Evolutionary conservation across 2,888 invertebrate species (phyloP).

Genomic region (Corbicula japonica): DNA sequence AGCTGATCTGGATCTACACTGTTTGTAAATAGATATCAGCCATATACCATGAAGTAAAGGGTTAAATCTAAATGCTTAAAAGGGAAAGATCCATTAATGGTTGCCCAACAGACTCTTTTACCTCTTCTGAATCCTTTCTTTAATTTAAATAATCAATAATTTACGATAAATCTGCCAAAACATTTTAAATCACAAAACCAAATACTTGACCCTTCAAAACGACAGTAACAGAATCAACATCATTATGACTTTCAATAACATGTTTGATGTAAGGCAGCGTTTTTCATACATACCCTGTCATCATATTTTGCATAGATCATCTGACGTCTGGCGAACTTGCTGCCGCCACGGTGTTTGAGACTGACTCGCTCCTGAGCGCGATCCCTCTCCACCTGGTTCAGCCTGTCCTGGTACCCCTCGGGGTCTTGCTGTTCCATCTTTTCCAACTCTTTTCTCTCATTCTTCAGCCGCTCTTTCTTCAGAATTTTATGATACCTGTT

Average conservation of each 20-base stretch:
- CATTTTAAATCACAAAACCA: not conserved
- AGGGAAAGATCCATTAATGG: too few species aligned
- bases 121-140: too few species aligned
- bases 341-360: constrained; percentile 96
- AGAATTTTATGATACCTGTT: constrained; percentile 90
- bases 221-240: not conserved
- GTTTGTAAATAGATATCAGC: too few species aligned
- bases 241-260: not conserved
- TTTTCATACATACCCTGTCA: constrained; percentile 91
- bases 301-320: constrained; percentile 95
- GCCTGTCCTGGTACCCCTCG: constrained; percentile 94
- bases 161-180: not conserved
- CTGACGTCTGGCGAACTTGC: constrained; percentile 97
- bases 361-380: constrained; percentile 95
- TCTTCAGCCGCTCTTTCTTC: constrained; percentile 93
- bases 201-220: not conserved
- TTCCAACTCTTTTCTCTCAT: constrained; percentile 96
- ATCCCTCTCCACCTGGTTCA: constrained; percentile 94
- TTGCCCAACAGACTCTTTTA: too few species aligned
- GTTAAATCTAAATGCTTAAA: too few species aligned
- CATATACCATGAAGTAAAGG: too few species aligned
- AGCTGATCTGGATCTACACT: too few species aligned
- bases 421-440: constrained; percentile 94
- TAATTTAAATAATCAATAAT: too few species aligned
- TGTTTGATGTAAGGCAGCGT: not conserved